These are phyloP conservation scores for Clunio marinus DNA, from an alignment of 2,888 invertebrate genomes.

Conservation along the genomic window DNA sequence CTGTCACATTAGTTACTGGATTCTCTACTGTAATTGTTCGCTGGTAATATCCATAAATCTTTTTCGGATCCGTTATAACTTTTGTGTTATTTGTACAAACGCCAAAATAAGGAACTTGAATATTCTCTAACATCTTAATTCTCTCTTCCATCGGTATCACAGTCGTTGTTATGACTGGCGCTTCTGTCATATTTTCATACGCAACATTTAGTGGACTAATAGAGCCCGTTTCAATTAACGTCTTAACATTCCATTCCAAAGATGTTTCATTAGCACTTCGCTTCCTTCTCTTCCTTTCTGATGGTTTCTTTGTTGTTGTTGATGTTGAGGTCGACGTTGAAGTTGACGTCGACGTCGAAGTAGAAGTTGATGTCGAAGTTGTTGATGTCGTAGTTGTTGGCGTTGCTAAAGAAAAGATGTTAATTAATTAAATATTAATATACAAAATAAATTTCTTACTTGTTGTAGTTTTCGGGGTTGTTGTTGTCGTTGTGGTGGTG, in stretches of 20 bases:
- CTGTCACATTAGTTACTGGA: constrained; percentile 65
- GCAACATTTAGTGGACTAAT: constrained; percentile 42
- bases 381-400: constrained; percentile 46
- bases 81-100: constrained; percentile 58
- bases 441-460: constrained; percentile 1
- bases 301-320: constrained; percentile 45
- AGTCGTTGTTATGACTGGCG: constrained; percentile 32
- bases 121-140: constrained; percentile 44
- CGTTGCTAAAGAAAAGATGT: background rate
- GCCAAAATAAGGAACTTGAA: constrained; percentile 47
- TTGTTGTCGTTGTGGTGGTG: constrained; percentile 41
- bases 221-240: constrained; percentile 44
- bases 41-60: constrained; percentile 70
- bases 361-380: constrained; percentile 45
- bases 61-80: constrained; percentile 62
- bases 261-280: constrained; percentile 35
- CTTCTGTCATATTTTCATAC: constrained; percentile 41
- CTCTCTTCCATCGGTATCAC: background rate
- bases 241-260: constrained; percentile 28
- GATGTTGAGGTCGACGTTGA: constrained; percentile 46
- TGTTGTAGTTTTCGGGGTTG: background rate
- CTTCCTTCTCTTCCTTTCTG: constrained; percentile 39
- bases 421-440: background rate
- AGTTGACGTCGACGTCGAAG: constrained; percentile 45
- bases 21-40: constrained; percentile 62